These are phyloP conservation scores for Pollenia labialis DNA, from an alignment of 2,888 invertebrate genomes.

Conservation along the genomic window DNA sequence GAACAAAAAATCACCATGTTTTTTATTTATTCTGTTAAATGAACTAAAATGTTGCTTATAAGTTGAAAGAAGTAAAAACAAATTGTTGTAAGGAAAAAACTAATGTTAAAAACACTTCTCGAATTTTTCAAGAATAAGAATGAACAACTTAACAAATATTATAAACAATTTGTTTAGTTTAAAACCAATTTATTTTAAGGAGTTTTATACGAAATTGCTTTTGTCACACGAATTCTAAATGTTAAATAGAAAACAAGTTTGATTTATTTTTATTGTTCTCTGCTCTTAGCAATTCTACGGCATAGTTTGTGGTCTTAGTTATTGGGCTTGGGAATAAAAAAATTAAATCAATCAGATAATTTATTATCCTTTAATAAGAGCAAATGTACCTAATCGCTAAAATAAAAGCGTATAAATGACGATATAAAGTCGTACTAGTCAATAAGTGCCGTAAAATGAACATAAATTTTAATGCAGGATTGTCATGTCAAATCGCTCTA, in stretches of 20 bases:
- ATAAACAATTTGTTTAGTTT: slow-evolving; percentile 21
- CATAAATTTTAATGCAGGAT: slow-evolving; percentile 18
- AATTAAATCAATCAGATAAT: slow-evolving; percentile 48
- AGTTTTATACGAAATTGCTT: not conserved
- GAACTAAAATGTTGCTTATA: too few relatives aligned
- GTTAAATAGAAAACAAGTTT: not conserved
- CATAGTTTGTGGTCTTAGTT: not conserved
- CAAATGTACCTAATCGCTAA: slow-evolving; percentile 33
- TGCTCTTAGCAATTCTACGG: not conserved
- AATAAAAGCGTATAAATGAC: slow-evolving; percentile 1
- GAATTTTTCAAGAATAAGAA: not conserved
- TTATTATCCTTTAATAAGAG: slow-evolving; percentile 37
- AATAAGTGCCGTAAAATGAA: slow-evolving; percentile 27
- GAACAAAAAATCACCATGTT: not conserved
- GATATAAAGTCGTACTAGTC: too few relatives aligned
- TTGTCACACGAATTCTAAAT: slow-evolving; percentile 5
- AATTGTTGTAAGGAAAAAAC: not conserved
- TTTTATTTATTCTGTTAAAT: too few relatives aligned
- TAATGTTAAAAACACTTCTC: slow-evolving; percentile 1
- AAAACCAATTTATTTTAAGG: not conserved
- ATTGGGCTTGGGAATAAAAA: not conserved
- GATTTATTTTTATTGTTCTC: not conserved
- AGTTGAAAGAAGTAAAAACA: too few relatives aligned
- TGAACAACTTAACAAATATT: not conserved
- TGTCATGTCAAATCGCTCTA: slow-evolving; percentile 3